Base-by-base conservation (phyloP, 2,113 vertebrate genomes). In the Melanerpes aurifrons region DNA sequence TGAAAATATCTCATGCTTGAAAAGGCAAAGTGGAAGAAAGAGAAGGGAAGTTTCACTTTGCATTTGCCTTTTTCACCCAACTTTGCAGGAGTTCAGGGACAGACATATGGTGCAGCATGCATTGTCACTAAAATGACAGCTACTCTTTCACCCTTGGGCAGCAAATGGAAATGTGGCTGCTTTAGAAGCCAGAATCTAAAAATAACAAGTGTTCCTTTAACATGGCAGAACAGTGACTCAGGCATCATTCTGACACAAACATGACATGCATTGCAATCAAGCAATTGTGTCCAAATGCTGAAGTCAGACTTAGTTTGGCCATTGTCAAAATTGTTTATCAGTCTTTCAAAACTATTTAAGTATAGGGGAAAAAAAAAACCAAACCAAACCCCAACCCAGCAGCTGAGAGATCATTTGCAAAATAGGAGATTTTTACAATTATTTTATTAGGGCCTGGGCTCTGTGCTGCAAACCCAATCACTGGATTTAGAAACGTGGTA, bases 81-180 rank as follows among this genome's bases (percentile, higher is more conserved):
- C 58, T 94, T 90, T 75, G 29, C 67, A 76, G 66, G 72, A 94
- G 67, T 88, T 91, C 82, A 73, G 62, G 53, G 47, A 79, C 3
- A 0, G 77, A 94, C 87, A 94, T 90, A 94, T 78, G 93, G 91
- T 92, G 67, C 76, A 82, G 37, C 47, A 66, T 47, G 58, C 4
- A 5, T 86, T 91, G 87, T 84, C 87, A 94, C 54, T 69, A 88
- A 91, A 91, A 87, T 88, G 96, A 96, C 95, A 96, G 82, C 70
- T 92, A 90, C 67, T 94, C 69, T 90, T 96, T 95, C 92, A 96
- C 94, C 95, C 96, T 92, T 93, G 90, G 82, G 96, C 96, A 96
- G 50, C 73, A 95, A 96, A 94, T 57, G 80, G 63, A 94, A 95
- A 96, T 73, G 50, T 40, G 12, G 1, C 73, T 82, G 76, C 58